Conservation (phyloP, 2,113 vertebrate genomes). For the Albula goreensis region DNA sequence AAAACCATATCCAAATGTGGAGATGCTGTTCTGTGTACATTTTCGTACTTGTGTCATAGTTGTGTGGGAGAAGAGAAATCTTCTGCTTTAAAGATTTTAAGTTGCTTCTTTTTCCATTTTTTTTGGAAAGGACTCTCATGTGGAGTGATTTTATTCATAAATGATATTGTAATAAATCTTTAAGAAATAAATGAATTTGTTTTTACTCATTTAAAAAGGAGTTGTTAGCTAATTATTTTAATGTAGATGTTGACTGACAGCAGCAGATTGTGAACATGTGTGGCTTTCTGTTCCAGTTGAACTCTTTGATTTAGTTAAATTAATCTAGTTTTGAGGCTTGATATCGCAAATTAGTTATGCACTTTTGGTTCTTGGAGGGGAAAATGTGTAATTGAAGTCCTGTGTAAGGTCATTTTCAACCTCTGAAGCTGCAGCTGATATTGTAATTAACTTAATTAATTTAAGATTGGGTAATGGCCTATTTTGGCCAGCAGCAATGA, state of each 20-base stretch:
- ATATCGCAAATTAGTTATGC: too few species aligned
- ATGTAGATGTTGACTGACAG: background rate
- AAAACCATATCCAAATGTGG: background rate
- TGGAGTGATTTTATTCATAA: conserved; percentile 1
- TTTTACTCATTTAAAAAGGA: background rate
- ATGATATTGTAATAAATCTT: background rate
- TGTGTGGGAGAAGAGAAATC: background rate
- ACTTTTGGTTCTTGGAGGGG: too few species aligned
- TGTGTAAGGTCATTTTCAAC: too few species aligned
- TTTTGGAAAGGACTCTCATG: background rate
- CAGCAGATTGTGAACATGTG: background rate
- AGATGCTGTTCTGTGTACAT: background rate
- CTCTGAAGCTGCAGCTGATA: too few species aligned
- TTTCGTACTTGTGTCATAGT: background rate
- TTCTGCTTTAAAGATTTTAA: background rate
- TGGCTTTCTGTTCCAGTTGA: background rate
- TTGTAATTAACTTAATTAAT: too few species aligned
- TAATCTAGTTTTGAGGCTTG: too few species aligned
- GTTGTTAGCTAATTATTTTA: background rate
- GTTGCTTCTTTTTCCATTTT: background rate
- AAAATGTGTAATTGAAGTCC: too few species aligned
- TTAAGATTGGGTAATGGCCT: too few species aligned
- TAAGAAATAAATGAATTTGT: background rate
- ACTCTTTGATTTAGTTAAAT: background rate
- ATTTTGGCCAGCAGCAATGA: too few species aligned